phyloP scores from a whole-genome alignment of 2,113 vertebrate species.

The Passer domesticus region DNA sequence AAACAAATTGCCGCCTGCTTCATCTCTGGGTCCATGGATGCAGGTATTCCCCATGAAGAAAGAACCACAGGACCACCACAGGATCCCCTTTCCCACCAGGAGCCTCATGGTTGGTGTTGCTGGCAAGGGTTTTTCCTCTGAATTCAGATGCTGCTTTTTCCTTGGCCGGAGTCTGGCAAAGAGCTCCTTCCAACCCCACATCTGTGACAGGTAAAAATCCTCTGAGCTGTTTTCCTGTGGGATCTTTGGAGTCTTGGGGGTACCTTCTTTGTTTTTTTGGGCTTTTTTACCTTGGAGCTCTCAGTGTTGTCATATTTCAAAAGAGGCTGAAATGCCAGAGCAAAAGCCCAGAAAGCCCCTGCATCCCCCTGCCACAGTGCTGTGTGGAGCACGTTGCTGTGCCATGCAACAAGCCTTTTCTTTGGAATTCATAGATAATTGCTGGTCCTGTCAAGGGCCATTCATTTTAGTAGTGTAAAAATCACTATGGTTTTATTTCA shows the following conservation, averaged over 20 bases:
- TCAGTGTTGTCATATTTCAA: neutral
- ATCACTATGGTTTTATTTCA: slow-evolving; percentile 44
- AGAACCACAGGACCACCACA: neutral
- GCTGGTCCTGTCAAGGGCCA: neutral
- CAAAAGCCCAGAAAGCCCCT: neutral
- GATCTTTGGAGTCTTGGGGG: neutral
- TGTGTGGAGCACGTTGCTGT: neutral
- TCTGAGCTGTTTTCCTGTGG: neutral
- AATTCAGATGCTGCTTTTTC: neutral
- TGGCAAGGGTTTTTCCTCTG: neutral
- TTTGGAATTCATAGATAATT: slow-evolving; percentile 43
- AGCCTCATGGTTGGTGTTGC: neutral
- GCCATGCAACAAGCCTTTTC: neutral
- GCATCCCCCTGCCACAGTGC: neutral
- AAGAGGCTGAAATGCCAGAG: neutral
- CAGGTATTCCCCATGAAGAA: neutral
- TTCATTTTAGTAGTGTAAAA: slow-evolving; percentile 47
- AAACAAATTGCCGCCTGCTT: neutral
- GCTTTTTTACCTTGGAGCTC: neutral
- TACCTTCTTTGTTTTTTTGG: neutral
- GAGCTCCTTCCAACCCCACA: neutral
- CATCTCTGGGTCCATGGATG: neutral
- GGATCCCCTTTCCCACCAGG: accelerated
- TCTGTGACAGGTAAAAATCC: neutral
- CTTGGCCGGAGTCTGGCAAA: neutral